These are phyloP conservation scores for Drosophila kambysellisi DNA, from an alignment of 2,888 invertebrate species.

Conservation along the genomic window DNA sequence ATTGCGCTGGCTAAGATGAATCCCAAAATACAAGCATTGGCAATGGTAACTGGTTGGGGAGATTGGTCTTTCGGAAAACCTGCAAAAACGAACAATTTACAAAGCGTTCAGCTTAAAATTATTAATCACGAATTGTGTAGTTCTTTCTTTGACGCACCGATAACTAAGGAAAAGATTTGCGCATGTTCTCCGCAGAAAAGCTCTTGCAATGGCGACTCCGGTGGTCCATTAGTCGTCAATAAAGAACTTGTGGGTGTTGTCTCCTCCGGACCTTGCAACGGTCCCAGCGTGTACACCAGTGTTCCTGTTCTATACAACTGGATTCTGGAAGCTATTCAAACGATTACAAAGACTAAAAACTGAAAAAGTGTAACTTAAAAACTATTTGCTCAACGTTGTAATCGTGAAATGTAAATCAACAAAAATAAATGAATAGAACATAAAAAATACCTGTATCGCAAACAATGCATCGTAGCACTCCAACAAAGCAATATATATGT, in stretches of 20 bases:
- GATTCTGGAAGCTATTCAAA: conserved; percentile 22
- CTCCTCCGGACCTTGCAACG: conserved; percentile 48
- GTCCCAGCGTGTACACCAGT: conserved; percentile 55
- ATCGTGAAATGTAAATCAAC: too few species aligned
- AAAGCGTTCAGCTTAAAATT: conserved; percentile 83
- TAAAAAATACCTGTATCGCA: not conserved
- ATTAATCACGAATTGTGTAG: conserved; percentile 77
- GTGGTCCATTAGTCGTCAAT: conserved; percentile 58
- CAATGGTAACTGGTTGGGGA: conserved; percentile 64
- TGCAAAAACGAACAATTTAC: conserved; percentile 66
- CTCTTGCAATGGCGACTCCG: conserved; percentile 64
- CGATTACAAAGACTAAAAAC: too few species aligned
- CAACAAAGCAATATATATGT: not conserved
- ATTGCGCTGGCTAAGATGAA: conserved; percentile 83
- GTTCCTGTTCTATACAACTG: conserved; percentile 47
- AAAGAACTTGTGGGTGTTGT: conserved; percentile 55
- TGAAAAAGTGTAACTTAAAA: not conserved
- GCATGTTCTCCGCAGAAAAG: conserved; percentile 14
- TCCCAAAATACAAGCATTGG: conserved; percentile 34
- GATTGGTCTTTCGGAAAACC: too few species aligned
- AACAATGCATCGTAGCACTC: not conserved
- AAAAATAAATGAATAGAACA: too few species aligned
- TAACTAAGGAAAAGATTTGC: conserved; percentile 42
- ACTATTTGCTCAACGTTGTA: too few species aligned
- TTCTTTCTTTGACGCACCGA: conserved; percentile 65